These are phyloP conservation scores for Ophioninae sp. DNA, from an alignment of 2,888 invertebrate genomes.

Conservation along the genomic window DNA sequence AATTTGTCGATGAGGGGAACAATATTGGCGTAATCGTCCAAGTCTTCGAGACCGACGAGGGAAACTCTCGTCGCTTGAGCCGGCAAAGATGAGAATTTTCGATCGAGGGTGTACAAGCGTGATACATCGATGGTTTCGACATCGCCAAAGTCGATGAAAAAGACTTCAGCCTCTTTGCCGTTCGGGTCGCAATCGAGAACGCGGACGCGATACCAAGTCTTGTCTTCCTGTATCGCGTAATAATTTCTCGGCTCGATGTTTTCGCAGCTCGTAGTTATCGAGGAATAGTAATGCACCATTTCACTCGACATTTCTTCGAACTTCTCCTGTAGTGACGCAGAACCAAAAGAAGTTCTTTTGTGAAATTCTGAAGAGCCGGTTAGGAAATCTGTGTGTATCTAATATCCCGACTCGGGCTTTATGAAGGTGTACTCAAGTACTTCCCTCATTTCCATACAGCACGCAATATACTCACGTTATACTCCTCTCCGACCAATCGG, in stretches of 20 bases:
- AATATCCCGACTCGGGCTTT: too few relatives aligned
- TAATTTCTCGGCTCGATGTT: slow-evolving; percentile 77
- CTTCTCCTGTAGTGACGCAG: slow-evolving; percentile 74
- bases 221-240: slow-evolving; percentile 81
- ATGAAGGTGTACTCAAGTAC: too few relatives aligned
- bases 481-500: slow-evolving; percentile 85
- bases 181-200: slow-evolving; percentile 74
- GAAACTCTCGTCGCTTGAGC: slow-evolving; percentile 89
- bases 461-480: slow-evolving; percentile 82
- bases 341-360: background rate
- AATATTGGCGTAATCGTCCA: slow-evolving; percentile 79
- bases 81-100: slow-evolving; percentile 85
- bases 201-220: slow-evolving; percentile 81
- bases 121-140: slow-evolving; percentile 83
- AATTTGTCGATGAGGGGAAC: slow-evolving; percentile 77
- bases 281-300: slow-evolving; percentile 80
- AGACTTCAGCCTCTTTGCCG: slow-evolving; percentile 74
- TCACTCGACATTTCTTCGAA: slow-evolving; percentile 77
- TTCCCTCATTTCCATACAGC: too few relatives aligned
- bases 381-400: too few relatives aligned
- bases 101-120: slow-evolving; percentile 84
- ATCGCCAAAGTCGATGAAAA: slow-evolving; percentile 90
- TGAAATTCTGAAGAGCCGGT: background rate
- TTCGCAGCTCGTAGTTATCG: slow-evolving; percentile 3
- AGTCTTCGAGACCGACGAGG: slow-evolving; percentile 87